These are phyloP conservation scores for Neoarius graeffei DNA, from an alignment of 2,113 vertebrate genomes.

Conservation along the genomic window DNA sequence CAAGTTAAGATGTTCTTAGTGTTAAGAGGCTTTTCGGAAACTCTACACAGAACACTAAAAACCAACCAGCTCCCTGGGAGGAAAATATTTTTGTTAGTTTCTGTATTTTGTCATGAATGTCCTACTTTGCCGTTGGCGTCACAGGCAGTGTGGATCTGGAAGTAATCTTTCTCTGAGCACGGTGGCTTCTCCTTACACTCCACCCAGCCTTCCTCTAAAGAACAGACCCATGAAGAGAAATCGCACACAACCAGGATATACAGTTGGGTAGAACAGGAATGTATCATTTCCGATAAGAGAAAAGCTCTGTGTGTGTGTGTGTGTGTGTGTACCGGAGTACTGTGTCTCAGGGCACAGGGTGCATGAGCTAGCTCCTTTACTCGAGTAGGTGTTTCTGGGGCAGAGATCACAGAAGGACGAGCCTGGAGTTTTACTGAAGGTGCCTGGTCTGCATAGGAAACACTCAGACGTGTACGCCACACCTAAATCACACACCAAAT, in stretches of 20 bases:
- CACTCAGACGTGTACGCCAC: slow-evolving; percentile 96
- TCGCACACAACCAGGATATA: background rate
- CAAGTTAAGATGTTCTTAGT: too few relatives aligned
- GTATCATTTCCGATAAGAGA: background rate
- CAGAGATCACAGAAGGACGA: slow-evolving; percentile 85
- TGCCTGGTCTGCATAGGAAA: slow-evolving; percentile 91
- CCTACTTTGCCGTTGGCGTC: slow-evolving; percentile 90
- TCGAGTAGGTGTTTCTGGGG: slow-evolving; percentile 85
- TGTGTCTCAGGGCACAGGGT: slow-evolving; percentile 79
- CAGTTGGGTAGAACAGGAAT: background rate
- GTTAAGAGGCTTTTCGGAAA: too few relatives aligned
- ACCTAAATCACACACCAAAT: slow-evolving; percentile 69
- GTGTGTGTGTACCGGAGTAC: slow-evolving; percentile 80
- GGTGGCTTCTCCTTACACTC: slow-evolving; percentile 79
- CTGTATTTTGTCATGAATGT: background rate
- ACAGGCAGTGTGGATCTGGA: slow-evolving; percentile 91
- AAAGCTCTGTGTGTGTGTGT: background rate
- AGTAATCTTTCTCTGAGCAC: slow-evolving; percentile 90
- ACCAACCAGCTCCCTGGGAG: background rate
- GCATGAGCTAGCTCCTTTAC: slow-evolving; percentile 89
- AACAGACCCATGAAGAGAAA: background rate
- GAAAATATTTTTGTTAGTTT: background rate
- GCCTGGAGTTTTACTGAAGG: slow-evolving; percentile 85
- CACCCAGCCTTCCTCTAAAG: slow-evolving; percentile 84
- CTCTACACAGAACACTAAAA: background rate